A percentile compares a stretch with the other conserved stretches of the same genome.
Evolutionary conservation across 2,113 vertebrate genomes (phyloP).

Genomic region (Thermophis baileyi): DNA sequence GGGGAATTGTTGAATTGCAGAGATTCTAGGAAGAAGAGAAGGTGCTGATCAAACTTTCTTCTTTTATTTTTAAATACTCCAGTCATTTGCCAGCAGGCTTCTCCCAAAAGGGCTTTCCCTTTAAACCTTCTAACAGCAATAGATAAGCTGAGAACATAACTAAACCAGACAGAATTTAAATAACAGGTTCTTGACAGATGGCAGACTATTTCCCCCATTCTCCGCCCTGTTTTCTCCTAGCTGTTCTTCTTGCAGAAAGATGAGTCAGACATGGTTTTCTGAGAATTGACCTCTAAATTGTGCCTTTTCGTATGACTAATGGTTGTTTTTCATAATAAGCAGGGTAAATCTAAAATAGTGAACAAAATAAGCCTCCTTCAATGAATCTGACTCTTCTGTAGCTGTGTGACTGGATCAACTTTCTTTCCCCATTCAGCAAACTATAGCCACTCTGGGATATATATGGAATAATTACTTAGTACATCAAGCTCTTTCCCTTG

Average conservation of each 20-base stretch:
- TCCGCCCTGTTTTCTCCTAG: background rate
- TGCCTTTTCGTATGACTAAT: slow-evolving; percentile 40
- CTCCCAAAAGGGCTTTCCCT: background rate
- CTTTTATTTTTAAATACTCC: background rate
- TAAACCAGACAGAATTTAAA: slow-evolving; percentile 18
- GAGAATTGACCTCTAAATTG: slow-evolving; percentile 40
- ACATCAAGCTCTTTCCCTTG: background rate
- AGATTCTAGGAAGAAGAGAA: background rate
- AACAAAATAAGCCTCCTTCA: background rate
- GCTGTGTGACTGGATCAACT: background rate
- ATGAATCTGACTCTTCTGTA: background rate
- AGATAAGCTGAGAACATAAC: slow-evolving; percentile 2
- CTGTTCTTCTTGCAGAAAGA: slow-evolving; percentile 5
- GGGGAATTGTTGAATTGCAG: background rate
- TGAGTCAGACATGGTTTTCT: slow-evolving; percentile 34
- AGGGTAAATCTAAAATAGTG: slow-evolving; percentile 18
- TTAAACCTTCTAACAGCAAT: slow-evolving; percentile 11
- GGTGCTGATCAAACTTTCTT: background rate
- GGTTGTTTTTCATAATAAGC: slow-evolving; percentile 31
- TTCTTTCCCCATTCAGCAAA: slow-evolving; percentile 6
- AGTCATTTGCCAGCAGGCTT: background rate
- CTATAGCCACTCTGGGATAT: background rate
- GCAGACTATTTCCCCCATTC: slow-evolving; percentile 1
- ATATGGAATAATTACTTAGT: slow-evolving; percentile 3
- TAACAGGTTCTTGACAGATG: slow-evolving; percentile 32